Evolutionary conservation across 1,140 invertebrate genomes (phyloP), one percentile per base, ranked within the genome.

Genomic region (Trigoniulus corallinus): DNA sequence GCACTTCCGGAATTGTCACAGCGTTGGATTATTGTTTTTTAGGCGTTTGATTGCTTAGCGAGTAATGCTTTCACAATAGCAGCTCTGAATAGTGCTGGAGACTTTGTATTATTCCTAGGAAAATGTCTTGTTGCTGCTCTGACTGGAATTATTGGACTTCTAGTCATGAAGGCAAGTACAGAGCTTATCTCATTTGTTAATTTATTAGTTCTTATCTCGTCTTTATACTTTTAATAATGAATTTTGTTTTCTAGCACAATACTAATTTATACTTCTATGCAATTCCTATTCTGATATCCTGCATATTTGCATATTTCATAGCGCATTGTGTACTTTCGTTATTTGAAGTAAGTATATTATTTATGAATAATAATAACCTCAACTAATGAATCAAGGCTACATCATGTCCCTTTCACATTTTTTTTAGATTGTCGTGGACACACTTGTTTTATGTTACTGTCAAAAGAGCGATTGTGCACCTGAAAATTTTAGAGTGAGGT

Each of bases 391-490:
- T 21, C 18, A 18, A 44, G 21, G 18, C 42, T 44, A 44, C 7
- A 44, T 7, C 21, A 7, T 4, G 21, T 20, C 24, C 12, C 12
- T 44, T 12, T 24, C 18, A 39, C 37, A 13, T 39, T 13, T 39
- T 12, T 12, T 10, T n/a, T 54, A 70, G 68, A 69, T 68, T 64
- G 62, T 69, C 15, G 61, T 71, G 43, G 66, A 70, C 59, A 63
- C 67, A 4, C 56, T 70, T 53, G 54, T 69, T 48, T 50, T 70
- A 53, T 70, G 67, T 57, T 69, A 67, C 57, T 67, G 64, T 56
- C 65, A 68, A 53, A 67, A 70, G 53, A 34, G 29, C 29, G 15
- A 15, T 34, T 7, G 15, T 7, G 29, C 29, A 34, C 29, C 29
- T 34, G 29, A 34, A 34, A 15, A 15, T 7, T 7, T 34, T 15